Conservation (phyloP, 2,888 invertebrate species). For the Antheraea assamensis region DNA sequence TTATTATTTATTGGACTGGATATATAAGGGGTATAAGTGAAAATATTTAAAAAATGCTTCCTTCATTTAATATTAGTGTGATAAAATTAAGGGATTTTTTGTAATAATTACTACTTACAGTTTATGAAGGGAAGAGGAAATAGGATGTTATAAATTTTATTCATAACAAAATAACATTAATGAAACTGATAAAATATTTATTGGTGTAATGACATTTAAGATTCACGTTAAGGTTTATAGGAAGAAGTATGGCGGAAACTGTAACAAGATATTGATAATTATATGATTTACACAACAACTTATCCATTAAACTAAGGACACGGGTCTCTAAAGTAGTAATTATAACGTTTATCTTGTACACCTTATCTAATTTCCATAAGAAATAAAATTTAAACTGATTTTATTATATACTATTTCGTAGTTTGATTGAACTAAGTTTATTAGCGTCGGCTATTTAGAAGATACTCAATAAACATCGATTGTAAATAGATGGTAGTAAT, state of each 20-base stretch:
- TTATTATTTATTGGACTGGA: no score
- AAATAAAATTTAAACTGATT: conserved; percentile 36
- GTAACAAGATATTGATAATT: conserved; percentile 17
- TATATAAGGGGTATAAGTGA: no score
- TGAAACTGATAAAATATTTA: neutral
- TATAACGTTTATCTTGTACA: conserved; percentile 22
- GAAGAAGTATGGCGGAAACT: conserved; percentile 12
- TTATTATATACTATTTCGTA: conserved; percentile 37
- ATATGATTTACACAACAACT: conserved; percentile 19
- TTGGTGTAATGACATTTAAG: neutral
- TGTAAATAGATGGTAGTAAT: conserved; percentile 37
- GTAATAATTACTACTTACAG: no score
- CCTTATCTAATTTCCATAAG: conserved; percentile 27
- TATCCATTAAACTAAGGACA: conserved; percentile 36
- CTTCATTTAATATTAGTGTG: no score
- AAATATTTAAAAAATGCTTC: no score
- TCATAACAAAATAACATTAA: neutral
- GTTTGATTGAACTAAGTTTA: conserved; percentile 35
- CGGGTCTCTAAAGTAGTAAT: conserved; percentile 9
- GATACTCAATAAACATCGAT: conserved; percentile 42
- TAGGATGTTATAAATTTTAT: neutral
- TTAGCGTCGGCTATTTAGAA: conserved; percentile 40
- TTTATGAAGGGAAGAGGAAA: neutral
- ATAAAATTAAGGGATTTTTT: no score
- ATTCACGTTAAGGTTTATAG: conserved; percentile 1